Conservation (phyloP, 2,888 invertebrate genomes). For the Ophion slaviceki region DNA sequence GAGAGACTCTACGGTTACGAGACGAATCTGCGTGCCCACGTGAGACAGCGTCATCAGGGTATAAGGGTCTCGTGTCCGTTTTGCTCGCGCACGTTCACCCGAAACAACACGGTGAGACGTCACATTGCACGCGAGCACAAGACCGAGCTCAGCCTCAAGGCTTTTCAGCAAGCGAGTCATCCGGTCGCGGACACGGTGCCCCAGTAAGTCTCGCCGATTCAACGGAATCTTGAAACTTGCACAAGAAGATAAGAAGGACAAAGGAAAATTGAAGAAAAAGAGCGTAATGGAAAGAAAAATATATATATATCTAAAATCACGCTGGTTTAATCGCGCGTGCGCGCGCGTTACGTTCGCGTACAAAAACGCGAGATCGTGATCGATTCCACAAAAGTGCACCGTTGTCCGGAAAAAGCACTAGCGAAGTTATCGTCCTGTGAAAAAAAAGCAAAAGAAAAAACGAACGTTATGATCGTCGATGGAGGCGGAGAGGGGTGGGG, state of each 20-base stretch:
- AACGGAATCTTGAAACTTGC: not conserved
- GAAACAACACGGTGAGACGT: slow-evolving; percentile 95
- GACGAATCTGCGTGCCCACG: slow-evolving; percentile 96
- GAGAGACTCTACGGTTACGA: slow-evolving; percentile 96
- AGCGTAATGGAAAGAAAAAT: not conserved
- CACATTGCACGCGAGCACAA: slow-evolving; percentile 96
- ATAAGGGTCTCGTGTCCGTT: slow-evolving; percentile 96
- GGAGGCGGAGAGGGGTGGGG: not conserved
- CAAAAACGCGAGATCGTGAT: slow-evolving; percentile 42
- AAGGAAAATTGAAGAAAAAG: slow-evolving; percentile 2
- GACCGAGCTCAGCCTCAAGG: slow-evolving; percentile 88
- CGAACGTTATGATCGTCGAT: not conserved
- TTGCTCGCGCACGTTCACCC: slow-evolving; percentile 95
- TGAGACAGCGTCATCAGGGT: slow-evolving; percentile 95
- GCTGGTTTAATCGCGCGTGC: slow-evolving; percentile 28
- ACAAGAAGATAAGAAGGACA: not conserved
- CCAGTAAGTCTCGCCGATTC: slow-evolving; percentile 71
- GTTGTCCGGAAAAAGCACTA: slow-evolving; percentile 14
- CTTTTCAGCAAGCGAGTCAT: slow-evolving; percentile 85
- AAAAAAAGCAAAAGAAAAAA: not conserved
- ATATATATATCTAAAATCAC: slow-evolving; percentile 11
- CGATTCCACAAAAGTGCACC: slow-evolving; percentile 33
- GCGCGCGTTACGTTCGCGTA: slow-evolving; percentile 41
- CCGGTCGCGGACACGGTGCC: slow-evolving; percentile 79
- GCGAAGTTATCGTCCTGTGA: slow-evolving; percentile 25